Conservation (phyloP, 1,140 invertebrate genomes). For the Macrotrachela quadricornifera region DNA sequence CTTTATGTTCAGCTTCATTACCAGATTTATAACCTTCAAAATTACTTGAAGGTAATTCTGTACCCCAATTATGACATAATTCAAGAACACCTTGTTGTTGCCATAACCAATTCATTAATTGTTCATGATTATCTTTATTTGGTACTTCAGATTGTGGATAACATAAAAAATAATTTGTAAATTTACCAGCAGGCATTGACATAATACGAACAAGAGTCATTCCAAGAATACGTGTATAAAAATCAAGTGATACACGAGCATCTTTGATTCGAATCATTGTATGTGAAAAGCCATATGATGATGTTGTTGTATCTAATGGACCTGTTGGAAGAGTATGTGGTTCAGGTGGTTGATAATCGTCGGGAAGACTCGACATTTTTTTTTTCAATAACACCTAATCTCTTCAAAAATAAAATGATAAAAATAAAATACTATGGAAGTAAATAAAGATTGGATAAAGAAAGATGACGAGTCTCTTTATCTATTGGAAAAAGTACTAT, state of each 20-base stretch:
- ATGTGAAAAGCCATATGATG: constrained; percentile 32
- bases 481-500: no score
- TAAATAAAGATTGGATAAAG: no score
- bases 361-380: no score
- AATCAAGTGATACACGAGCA: constrained; percentile 58
- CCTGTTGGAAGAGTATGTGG: no score
- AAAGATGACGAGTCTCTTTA: no score
- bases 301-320: no score
- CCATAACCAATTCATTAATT: constrained; percentile 52
- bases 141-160: constrained; percentile 34
- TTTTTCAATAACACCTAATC: no score
- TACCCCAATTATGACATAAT: constrained; percentile 74
- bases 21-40: constrained; percentile 58
- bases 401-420: no score
- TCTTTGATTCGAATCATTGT: constrained; percentile 88
- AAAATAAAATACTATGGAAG: no score
- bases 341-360: no score
- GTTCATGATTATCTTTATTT: constrained; percentile 15
- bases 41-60: constrained; percentile 47
- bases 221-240: constrained; percentile 68
- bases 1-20: constrained; percentile 57
- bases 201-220: constrained; percentile 45
- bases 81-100: constrained; percentile 65
- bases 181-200: constrained; percentile 68
- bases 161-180: constrained; percentile 76